A percentile compares a stretch with the other conserved stretches of the same genome.
These are phyloP conservation scores for Heliconius cydno DNA, from an alignment of 2,888 invertebrate species.

Conservation along the genomic window DNA sequence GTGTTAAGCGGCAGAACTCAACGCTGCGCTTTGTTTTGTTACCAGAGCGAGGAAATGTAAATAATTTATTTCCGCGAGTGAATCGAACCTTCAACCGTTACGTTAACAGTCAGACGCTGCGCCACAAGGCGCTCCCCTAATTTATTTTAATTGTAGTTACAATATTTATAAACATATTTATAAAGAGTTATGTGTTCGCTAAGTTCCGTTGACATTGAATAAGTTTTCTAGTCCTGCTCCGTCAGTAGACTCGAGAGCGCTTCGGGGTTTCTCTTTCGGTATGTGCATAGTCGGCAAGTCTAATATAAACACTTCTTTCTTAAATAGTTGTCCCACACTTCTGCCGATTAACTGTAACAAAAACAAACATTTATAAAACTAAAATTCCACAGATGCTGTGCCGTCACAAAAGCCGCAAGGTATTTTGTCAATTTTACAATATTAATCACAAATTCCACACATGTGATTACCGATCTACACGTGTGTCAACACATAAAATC, in stretches of 20 bases:
- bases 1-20: not conserved
- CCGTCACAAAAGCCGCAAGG: not conserved
- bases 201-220: constrained; percentile 66
- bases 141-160: constrained; percentile 29
- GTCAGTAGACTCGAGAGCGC: constrained; percentile 65
- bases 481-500: not conserved
- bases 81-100: not conserved
- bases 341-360: constrained; percentile 88
- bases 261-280: constrained; percentile 66
- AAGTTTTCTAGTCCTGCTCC: constrained; percentile 67
- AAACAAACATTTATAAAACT: not conserved
- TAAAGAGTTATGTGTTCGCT: constrained; percentile 50
- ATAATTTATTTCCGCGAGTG: not conserved
- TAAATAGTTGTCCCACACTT: constrained; percentile 93
- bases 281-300: constrained; percentile 89
- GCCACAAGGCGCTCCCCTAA: not conserved
- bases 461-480: not conserved
- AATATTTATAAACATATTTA: not conserved
- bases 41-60: not conserved
- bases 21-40: not conserved
- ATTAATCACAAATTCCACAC: not conserved
- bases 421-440: not conserved
- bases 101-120: not conserved
- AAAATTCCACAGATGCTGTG: too few relatives aligned
- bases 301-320: constrained; percentile 93